Percentiles rank a stretch among this genome's conserved stretches.
Evolutionary conservation across 2,113 vertebrate species (phyloP).

Genomic region (Genyomyrus donnyi): DNA sequence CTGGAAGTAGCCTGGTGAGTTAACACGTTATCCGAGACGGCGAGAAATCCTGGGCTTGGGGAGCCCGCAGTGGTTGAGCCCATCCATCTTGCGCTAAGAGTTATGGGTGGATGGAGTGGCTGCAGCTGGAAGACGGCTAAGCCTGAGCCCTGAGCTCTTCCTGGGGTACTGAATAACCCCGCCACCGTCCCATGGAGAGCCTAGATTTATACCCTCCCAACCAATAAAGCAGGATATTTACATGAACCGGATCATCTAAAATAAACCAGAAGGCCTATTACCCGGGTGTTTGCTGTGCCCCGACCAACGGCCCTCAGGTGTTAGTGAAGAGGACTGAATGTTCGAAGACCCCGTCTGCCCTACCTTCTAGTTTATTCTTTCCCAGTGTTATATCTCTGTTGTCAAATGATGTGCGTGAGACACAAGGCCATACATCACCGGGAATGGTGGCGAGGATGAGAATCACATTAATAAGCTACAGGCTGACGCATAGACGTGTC

Average conservation of each 20-base stretch:
- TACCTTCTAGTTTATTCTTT: slow-evolving; percentile 41
- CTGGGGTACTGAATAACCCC: not conserved
- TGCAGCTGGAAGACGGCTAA: slow-evolving; percentile 17
- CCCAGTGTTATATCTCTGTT: slow-evolving; percentile 28
- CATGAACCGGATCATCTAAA: slow-evolving; percentile 33
- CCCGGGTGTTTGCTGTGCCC: slow-evolving; percentile 20
- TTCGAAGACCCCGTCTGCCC: slow-evolving; percentile 27
- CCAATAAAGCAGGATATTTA: slow-evolving; percentile 44
- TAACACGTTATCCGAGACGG: slow-evolving; percentile 14
- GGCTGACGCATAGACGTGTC: slow-evolving; percentile 55
- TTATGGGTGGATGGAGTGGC: slow-evolving; percentile 8
- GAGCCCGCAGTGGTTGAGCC: not conserved
- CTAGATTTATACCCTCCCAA: slow-evolving; percentile 19
- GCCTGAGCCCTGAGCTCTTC: not conserved
- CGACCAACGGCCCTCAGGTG: slow-evolving; percentile 34
- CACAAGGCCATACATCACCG: slow-evolving; percentile 37
- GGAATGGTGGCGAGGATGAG: not conserved
- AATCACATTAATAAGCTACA: slow-evolving; percentile 36
- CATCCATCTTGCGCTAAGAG: not conserved
- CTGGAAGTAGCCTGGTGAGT: not conserved
- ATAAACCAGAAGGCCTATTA: slow-evolving; percentile 32
- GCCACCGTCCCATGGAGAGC: not conserved
- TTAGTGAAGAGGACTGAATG: slow-evolving; percentile 39
- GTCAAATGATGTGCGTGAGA: slow-evolving; percentile 56
- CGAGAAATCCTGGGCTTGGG: not conserved